These are phyloP conservation scores for Junonia oenone DNA, from an alignment of 2,888 invertebrate species.

Conservation along the genomic window DNA sequence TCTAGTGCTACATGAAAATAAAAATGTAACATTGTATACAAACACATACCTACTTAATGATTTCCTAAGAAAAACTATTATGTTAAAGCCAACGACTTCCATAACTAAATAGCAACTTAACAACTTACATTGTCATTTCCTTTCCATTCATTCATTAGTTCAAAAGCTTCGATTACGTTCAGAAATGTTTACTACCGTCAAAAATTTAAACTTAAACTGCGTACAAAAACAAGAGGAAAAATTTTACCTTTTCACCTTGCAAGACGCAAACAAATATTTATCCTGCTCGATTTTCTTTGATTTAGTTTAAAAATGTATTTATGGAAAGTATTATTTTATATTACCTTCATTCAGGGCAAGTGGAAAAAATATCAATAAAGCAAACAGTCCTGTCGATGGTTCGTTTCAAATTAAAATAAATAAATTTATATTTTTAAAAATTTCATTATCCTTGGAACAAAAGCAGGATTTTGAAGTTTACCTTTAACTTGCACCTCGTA, in stretches of 20 bases:
- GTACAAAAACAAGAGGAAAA: neutral
- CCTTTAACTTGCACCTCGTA: neutral
- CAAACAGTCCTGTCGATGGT: conserved; percentile 2
- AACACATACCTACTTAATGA: too few species aligned
- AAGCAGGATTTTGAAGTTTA: neutral
- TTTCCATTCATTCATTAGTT: neutral
- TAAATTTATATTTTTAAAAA: neutral
- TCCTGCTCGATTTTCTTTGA: neutral
- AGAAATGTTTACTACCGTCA: neutral
- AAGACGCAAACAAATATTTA: conserved; percentile 6
- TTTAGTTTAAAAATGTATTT: neutral
- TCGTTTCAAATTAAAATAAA: neutral
- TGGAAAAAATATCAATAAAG: conserved; percentile 10
- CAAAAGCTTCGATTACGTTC: neutral
- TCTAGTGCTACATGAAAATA: too few species aligned
- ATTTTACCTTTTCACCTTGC: neutral
- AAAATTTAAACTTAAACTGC: neutral
- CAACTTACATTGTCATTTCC: neutral
- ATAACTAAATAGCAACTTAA: neutral
- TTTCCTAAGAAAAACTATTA: too few species aligned
- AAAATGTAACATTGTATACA: too few species aligned
- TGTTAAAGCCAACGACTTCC: neutral
- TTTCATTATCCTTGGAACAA: neutral
- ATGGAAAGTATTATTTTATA: conserved; percentile 1
- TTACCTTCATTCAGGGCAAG: conserved; percentile 10